Conservation (phyloP, 2,113 vertebrate species). For the Leptobrachium leishanense region DNA sequence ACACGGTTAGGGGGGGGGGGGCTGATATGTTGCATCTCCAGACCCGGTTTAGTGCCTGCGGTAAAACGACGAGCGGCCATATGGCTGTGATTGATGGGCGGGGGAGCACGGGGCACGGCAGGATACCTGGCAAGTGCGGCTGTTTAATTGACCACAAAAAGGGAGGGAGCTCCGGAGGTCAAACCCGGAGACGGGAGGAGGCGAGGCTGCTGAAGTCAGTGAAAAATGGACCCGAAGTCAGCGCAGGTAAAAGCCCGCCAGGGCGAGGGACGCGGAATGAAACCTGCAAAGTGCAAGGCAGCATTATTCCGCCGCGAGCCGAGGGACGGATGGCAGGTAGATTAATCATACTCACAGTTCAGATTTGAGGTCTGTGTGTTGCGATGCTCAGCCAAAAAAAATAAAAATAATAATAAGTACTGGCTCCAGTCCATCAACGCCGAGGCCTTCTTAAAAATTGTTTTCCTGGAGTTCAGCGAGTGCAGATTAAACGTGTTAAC, state of each 20-base stretch:
- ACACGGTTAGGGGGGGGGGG: too few species aligned
- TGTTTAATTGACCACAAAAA: conserved; percentile 14
- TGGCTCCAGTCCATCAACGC: neutral
- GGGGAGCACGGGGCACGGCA: neutral
- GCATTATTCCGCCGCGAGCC: conserved; percentile 26
- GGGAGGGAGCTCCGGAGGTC: conserved; percentile 1
- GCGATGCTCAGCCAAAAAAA: conserved; percentile 17
- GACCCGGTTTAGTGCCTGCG: neutral
- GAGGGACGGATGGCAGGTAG: neutral
- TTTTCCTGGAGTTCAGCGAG: neutral
- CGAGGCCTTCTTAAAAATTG: neutral
- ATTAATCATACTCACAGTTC: conserved; percentile 35
- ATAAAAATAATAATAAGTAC: neutral
- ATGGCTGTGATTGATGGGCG: neutral
- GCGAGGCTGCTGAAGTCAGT: neutral
- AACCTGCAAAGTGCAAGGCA: conserved; percentile 30
- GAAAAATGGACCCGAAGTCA: neutral
- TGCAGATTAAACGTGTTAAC: too few species aligned
- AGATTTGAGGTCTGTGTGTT: conserved; percentile 8
- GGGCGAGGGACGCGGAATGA: neutral
- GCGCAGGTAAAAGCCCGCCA: conserved; percentile 2
- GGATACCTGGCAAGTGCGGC: neutral
- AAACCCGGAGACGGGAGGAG: neutral
- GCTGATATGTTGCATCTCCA: too few species aligned
- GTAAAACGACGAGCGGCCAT: neutral